Evolutionary conservation across 2,113 vertebrate species (phyloP).

Genomic region (Cryptotis parvus): DNA sequence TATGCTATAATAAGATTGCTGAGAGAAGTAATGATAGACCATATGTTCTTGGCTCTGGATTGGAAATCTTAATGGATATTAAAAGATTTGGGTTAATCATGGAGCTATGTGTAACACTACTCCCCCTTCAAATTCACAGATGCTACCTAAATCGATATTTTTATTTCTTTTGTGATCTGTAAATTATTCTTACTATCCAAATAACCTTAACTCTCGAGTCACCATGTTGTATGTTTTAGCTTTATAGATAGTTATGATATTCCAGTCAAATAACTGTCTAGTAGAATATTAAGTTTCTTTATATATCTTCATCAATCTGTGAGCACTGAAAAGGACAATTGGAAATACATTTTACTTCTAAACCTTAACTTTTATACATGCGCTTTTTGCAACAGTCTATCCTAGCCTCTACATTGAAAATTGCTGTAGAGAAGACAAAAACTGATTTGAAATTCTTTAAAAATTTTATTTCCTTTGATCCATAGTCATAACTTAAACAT

Average conservation of each 20-base stretch:
- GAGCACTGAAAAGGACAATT: background rate
- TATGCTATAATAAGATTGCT: constrained; percentile 37
- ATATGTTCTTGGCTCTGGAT: constrained; percentile 19
- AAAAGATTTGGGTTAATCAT: constrained; percentile 60
- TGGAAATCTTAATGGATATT: constrained; percentile 46
- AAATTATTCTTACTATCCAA: constrained; percentile 46
- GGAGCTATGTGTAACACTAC: background rate
- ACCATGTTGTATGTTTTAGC: background rate
- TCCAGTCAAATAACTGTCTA: constrained; percentile 8
- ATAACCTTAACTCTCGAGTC: constrained; percentile 4
- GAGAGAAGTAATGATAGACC: background rate
- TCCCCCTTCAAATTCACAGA: constrained; percentile 12
- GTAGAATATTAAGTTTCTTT: background rate
- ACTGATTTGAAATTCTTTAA: background rate
- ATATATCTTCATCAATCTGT: background rate
- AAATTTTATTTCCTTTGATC: background rate
- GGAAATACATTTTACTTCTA: background rate
- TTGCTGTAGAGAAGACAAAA: background rate
- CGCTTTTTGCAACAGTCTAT: background rate
- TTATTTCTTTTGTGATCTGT: constrained; percentile 31
- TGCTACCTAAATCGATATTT: constrained; percentile 50
- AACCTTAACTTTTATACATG: background rate
- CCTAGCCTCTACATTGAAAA: background rate
- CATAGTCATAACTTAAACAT: constrained; percentile 25
- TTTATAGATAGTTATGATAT: background rate